These are phyloP conservation scores for Reticulitermes speratus DNA, from an alignment of 1,140 invertebrate genomes.

Conservation along the genomic window DNA sequence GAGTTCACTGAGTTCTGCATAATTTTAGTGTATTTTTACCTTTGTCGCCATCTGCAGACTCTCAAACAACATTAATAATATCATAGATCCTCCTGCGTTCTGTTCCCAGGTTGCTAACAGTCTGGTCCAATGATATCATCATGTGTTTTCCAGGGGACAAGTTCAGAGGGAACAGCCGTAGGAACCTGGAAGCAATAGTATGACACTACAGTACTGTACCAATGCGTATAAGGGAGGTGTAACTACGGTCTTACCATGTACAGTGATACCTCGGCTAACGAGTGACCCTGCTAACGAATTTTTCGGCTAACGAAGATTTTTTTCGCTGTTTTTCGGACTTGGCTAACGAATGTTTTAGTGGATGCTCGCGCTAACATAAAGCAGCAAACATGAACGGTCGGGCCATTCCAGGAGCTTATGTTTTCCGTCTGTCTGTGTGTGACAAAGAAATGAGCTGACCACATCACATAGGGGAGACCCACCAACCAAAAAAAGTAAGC, in stretches of 20 bases:
- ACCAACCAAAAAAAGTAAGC: too few species aligned
- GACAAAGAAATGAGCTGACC: too few species aligned
- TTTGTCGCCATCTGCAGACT: slow-evolving; percentile 67
- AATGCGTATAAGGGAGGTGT: not conserved
- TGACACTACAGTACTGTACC: not conserved
- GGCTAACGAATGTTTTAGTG: too few species aligned
- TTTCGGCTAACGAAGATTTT: too few species aligned
- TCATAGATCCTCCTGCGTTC: slow-evolving; percentile 73
- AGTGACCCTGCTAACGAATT: too few species aligned
- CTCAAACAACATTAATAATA: slow-evolving; percentile 74
- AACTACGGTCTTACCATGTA: not conserved
- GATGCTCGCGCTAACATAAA: too few species aligned
- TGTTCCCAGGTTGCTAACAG: slow-evolving; percentile 54
- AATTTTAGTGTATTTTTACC: slow-evolving; percentile 36
- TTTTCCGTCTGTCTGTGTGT: too few species aligned
- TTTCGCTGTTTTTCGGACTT: too few species aligned
- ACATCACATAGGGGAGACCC: too few species aligned
- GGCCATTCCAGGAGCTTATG: too few species aligned
- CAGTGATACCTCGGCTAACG: too few species aligned
- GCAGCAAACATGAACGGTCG: too few species aligned
- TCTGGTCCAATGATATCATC: slow-evolving; percentile 57
- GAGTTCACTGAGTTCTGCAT: slow-evolving; percentile 40
- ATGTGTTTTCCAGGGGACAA: slow-evolving; percentile 41
- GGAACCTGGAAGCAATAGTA: slow-evolving; percentile 50
- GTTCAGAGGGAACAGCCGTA: slow-evolving; percentile 54